Conservation (phyloP, 1,140 invertebrate species). For the Drosophila pruinosa region DNA sequence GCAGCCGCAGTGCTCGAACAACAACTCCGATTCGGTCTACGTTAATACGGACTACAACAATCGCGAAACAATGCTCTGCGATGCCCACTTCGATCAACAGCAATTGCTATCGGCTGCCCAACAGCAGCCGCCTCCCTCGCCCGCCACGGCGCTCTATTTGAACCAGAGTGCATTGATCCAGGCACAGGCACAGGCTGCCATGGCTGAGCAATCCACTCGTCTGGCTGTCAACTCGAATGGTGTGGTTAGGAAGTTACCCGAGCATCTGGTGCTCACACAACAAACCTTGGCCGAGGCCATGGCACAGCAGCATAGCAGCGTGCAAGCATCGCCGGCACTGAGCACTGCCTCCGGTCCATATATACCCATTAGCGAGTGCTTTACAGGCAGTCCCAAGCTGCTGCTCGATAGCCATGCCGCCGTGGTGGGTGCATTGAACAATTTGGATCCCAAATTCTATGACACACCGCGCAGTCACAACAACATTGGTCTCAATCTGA, state of each 20-base stretch:
- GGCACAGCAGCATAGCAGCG: conserved; percentile 69
- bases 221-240: conserved; percentile 70
- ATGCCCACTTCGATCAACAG: conserved; percentile 62
- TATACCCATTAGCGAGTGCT: conserved; percentile 94
- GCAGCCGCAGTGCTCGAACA: conserved; percentile 56
- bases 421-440: conserved; percentile 57
- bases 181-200: conserved; percentile 49
- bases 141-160: conserved; percentile 66
- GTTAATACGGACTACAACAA: conserved; percentile 77
- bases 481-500: conserved; percentile 82
- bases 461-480: conserved; percentile 84
- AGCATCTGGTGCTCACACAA: conserved; percentile 71
- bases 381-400: conserved; percentile 88
- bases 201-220: conserved; percentile 38
- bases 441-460: conserved; percentile 84
- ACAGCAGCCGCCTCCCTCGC: conserved; percentile 69
- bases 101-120: conserved; percentile 64
- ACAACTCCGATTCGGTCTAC: conserved; percentile 72
- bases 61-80: conserved; percentile 70
- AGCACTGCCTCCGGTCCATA: conserved; percentile 88
- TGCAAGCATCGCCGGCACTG: conserved; percentile 85
- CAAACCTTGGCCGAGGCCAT: conserved; percentile 57
- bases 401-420: conserved; percentile 35
- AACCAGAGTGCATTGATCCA: conserved; percentile 72
- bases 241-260: conserved; percentile 75